Evolutionary conservation across 2,888 invertebrate species (phyloP).

Genomic region (Eucera pruinosa): DNA sequence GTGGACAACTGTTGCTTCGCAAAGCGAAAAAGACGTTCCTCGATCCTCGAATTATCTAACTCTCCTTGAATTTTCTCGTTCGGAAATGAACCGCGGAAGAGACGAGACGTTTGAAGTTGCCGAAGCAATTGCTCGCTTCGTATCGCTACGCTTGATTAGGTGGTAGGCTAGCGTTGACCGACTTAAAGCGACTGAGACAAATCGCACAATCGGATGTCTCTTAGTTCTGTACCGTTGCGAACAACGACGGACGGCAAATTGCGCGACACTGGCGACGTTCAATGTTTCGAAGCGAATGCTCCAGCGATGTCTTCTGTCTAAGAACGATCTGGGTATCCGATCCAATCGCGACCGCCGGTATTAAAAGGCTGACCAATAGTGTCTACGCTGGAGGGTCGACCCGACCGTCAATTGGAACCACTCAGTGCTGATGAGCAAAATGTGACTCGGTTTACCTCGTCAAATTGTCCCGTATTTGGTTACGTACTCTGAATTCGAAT

Average conservation of each 20-base stretch:
- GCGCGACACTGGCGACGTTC: slow-evolving; percentile 57
- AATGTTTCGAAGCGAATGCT: slow-evolving; percentile 63
- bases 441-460: slow-evolving; percentile 67
- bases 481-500: slow-evolving; percentile 39
- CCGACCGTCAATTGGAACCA: slow-evolving; percentile 80
- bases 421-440: slow-evolving; percentile 75
- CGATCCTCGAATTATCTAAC: background rate
- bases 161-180: slow-evolving; percentile 38
- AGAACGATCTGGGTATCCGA: slow-evolving; percentile 64
- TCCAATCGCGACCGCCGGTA: slow-evolving; percentile 74
- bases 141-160: background rate
- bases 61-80: no score
- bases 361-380: slow-evolving; percentile 81
- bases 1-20: background rate
- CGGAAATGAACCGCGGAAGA: background rate
- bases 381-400: slow-evolving; percentile 69
- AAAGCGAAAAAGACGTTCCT: background rate
- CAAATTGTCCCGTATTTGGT: slow-evolving; percentile 50
- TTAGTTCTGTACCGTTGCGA: slow-evolving; percentile 26
- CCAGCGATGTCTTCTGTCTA: slow-evolving; percentile 60
- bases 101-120: slow-evolving; percentile 1
- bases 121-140: background rate
- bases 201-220: slow-evolving; percentile 25
- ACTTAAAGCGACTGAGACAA: slow-evolving; percentile 48
- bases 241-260: slow-evolving; percentile 35